Conservation (phyloP, 2,113 vertebrate species). For the Barbus barbus region DNA sequence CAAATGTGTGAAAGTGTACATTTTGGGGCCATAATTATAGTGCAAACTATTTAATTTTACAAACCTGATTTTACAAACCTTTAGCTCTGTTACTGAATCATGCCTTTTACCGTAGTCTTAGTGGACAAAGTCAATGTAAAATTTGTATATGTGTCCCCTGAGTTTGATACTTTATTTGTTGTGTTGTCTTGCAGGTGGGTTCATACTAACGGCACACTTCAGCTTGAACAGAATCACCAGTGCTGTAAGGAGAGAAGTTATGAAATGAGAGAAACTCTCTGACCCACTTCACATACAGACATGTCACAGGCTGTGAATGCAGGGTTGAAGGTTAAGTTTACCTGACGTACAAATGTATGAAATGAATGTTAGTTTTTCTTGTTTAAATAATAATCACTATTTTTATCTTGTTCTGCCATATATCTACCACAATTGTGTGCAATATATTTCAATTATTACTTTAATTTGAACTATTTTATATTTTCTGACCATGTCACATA, state of each 20-base stretch:
- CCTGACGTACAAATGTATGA: neutral
- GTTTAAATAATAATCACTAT: neutral
- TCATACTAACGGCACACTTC: slow-evolving; percentile 8
- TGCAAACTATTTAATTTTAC: too few species aligned
- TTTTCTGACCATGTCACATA: neutral
- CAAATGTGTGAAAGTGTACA: too few species aligned
- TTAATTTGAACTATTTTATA: neutral
- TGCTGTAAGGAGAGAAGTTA: slow-evolving; percentile 36
- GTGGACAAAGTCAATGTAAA: too few species aligned
- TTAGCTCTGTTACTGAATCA: neutral
- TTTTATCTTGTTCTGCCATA: neutral
- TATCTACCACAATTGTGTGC: neutral
- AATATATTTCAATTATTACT: neutral
- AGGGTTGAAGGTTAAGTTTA: neutral
- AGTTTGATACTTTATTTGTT: neutral
- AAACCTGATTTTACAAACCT: too few species aligned
- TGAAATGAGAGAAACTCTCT: neutral
- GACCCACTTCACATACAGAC: slow-evolving; percentile 39
- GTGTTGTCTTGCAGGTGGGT: slow-evolving; percentile 35
- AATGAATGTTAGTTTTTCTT: neutral
- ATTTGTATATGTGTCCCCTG: too few species aligned
- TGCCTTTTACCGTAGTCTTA: too few species aligned
- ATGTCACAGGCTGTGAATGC: slow-evolving; percentile 50
- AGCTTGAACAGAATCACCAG: neutral
- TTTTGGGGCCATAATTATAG: too few species aligned